Evolutionary conservation across 2,797 vertebrate species (phyloP).

Genomic region (Sus cebifrons): DNA sequence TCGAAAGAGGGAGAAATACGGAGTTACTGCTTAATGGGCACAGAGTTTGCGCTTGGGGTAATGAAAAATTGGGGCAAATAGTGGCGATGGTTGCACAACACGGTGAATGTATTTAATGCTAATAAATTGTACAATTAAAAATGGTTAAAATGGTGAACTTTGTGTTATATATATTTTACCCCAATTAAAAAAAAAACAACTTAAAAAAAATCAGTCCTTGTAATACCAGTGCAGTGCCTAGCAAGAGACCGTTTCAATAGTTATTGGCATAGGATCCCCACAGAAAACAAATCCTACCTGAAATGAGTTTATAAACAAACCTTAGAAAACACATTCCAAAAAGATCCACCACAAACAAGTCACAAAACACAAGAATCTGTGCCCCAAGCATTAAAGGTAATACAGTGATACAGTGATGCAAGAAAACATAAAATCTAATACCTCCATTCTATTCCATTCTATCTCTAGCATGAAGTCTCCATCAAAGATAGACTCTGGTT

Average conservation of each 20-base stretch:
- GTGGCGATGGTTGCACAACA: not conserved
- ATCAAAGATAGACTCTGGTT: not conserved
- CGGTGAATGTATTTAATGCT: not conserved
- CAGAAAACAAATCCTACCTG: not conserved
- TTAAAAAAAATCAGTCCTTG: not conserved
- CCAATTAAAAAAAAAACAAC: not conserved
- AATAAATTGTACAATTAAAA: not conserved
- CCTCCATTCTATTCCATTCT: not conserved
- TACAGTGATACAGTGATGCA: not conserved
- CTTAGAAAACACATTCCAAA: conserved; percentile 5
- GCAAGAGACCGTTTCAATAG: not conserved
- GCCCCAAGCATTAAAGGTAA: not conserved
- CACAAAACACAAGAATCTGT: not conserved
- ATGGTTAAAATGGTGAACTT: not conserved
- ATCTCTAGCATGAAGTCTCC: not conserved
- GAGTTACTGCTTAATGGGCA: not conserved
- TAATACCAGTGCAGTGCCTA: not conserved
- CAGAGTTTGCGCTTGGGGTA: not conserved
- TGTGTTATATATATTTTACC: not conserved
- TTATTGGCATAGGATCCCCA: not conserved
- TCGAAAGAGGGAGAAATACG: not conserved
- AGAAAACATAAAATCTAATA: not conserved
- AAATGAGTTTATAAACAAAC: conserved; percentile 4
- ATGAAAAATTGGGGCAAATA: not conserved
- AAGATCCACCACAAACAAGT: not conserved